Evolutionary conservation across 2,113 vertebrate genomes (phyloP).

Genomic region (Cephalopholis sonnerati): DNA sequence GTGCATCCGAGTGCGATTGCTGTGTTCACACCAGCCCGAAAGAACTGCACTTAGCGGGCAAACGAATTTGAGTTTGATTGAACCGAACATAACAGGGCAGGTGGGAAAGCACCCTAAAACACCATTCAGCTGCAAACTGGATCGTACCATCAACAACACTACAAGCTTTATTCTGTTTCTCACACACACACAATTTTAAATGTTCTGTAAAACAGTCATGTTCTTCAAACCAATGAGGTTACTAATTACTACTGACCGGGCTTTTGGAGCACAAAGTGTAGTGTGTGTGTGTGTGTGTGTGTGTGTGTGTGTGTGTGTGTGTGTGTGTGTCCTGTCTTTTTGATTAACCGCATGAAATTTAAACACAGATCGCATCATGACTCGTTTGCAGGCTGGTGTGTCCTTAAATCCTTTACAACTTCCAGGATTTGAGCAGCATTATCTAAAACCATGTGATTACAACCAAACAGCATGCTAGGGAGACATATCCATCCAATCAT

Average conservation of each 20-base stretch:
- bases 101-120: too few relatives aligned
- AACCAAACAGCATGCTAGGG: slow-evolving; percentile 69
- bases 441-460: slow-evolving; percentile 70
- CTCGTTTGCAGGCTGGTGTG: background rate
- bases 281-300: too few relatives aligned
- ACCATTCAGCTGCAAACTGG: too few relatives aligned
- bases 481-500: slow-evolving; percentile 76
- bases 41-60: too few relatives aligned
- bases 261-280: background rate
- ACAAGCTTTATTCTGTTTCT: background rate
- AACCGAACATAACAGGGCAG: too few relatives aligned
- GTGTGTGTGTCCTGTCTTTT: background rate
- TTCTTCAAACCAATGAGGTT: background rate
- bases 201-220: background rate
- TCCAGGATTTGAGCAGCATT: slow-evolving; percentile 44
- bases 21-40: too few relatives aligned
- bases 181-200: background rate
- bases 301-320: too few relatives aligned
- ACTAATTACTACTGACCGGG: background rate
- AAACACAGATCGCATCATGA: background rate
- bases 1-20: too few relatives aligned
- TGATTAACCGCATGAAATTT: background rate
- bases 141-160: background rate
- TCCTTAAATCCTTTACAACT: slow-evolving; percentile 45
- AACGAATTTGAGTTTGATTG: too few relatives aligned